These are phyloP conservation scores for Pseudomugil tenellus DNA, from an alignment of 2,797 vertebrate species.

Conservation along the genomic window DNA sequence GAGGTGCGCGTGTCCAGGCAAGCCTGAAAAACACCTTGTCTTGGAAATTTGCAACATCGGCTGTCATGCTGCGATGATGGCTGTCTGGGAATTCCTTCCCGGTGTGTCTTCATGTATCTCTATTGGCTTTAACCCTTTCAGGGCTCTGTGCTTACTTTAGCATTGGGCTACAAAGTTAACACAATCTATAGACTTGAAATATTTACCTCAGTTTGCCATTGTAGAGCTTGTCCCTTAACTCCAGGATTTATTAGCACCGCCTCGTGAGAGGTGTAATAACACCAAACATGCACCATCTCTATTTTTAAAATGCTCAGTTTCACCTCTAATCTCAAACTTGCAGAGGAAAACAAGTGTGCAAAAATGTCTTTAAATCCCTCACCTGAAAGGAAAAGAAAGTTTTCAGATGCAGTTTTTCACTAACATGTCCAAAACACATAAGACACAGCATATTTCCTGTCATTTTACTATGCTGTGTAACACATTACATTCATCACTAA, in stretches of 20 bases:
- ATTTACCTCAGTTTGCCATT: slow-evolving; percentile 33
- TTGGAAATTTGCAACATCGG: slow-evolving; percentile 46
- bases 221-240: slow-evolving; percentile 27
- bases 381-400: not conserved
- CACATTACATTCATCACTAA: not conserved
- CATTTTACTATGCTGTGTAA: too few species aligned
- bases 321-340: not conserved
- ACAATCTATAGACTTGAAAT: slow-evolving; percentile 31
- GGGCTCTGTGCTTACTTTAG: slow-evolving; percentile 20
- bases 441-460: too few species aligned
- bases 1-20: slow-evolving; percentile 64
- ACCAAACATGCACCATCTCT: not conserved
- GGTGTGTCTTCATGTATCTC: slow-evolving; percentile 41
- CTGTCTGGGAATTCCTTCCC: slow-evolving; percentile 75
- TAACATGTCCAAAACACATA: too few species aligned
- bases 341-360: not conserved
- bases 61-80: slow-evolving; percentile 70
- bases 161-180: slow-evolving; percentile 53
- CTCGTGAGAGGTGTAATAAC: not conserved
- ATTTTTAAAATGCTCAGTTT: not conserved
- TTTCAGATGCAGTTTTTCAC: too few species aligned
- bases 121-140: slow-evolving; percentile 31
- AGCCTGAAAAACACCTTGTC: slow-evolving; percentile 48
- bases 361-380: not conserved
- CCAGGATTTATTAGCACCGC: not conserved